Percentiles rank a stretch among this genome's conserved stretches.
Conservation (phyloP, 37 sponge, comb jelly and placozoan genomes). For the Trichoplax adhaerens region DNA sequence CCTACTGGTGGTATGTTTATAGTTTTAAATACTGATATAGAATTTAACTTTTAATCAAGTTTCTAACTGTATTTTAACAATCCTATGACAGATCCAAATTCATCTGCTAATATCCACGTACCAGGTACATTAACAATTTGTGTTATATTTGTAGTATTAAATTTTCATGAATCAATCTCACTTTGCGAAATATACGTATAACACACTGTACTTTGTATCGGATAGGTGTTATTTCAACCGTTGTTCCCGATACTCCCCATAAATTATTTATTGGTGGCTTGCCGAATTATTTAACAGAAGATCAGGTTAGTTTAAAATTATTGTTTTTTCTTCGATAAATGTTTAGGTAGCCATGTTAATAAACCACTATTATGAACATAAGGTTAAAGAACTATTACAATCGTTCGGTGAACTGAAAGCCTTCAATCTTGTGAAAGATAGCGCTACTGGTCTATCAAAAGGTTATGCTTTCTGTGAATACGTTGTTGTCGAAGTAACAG, state of each 20-base stretch:
- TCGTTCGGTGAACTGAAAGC: constrained; percentile 89
- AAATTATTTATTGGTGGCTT: constrained; percentile 93
- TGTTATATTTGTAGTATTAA: neutral
- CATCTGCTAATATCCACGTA: neutral
- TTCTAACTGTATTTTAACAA: too few species aligned
- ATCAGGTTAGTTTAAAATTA: constrained; percentile 52
- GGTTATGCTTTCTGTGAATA: constrained; percentile 99
- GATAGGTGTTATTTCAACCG: constrained; percentile 84
- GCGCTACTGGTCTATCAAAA: constrained; percentile 84
- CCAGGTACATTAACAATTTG: neutral
- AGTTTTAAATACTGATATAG: neutral
- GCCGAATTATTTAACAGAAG: constrained; percentile 90
- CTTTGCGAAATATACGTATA: constrained; percentile 5
- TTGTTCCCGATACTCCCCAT: constrained; percentile 82
- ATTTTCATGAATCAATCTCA: neutral
- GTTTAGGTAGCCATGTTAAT: neutral
- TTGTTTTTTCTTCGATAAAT: constrained; percentile 18
- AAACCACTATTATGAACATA: neutral
- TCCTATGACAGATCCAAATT: constrained; percentile 2
- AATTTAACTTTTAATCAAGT: too few species aligned
- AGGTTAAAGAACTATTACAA: constrained; percentile 91
- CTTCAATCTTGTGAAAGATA: constrained; percentile 97
- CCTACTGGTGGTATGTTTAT: constrained; percentile 7
- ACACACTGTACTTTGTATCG: neutral
- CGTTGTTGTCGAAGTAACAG: constrained; percentile 60